Conservation (phyloP, 2,888 invertebrate species). For the Matsumyia berberina region DNA sequence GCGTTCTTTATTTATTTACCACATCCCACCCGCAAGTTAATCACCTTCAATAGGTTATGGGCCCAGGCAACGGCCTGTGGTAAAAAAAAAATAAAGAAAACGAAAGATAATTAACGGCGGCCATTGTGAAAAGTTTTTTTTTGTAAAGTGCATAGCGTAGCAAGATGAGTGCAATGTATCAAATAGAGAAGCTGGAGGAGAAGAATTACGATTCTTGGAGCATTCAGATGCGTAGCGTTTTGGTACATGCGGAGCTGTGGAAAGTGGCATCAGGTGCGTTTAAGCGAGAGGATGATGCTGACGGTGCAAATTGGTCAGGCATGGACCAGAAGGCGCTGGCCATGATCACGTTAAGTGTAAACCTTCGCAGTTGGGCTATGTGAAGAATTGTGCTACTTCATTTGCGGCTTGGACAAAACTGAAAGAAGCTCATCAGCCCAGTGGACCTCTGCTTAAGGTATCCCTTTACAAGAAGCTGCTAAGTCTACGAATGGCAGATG, state of each 20-base stretch:
- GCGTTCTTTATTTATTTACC: too few species aligned
- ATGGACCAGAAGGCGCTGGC: constrained; percentile 58
- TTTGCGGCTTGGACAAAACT: constrained; percentile 47
- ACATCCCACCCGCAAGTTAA: too few species aligned
- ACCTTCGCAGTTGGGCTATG: constrained; percentile 39
- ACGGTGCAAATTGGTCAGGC: constrained; percentile 14
- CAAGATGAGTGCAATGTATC: constrained; percentile 40
- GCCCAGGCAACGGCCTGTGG: constrained; percentile 32
- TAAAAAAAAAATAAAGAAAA: constrained; percentile 2
- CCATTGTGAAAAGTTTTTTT: constrained; percentile 3
- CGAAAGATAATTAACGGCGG: not conserved
- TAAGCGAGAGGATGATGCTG: constrained; percentile 21
- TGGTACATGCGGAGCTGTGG: constrained; percentile 52
- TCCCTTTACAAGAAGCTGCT: constrained; percentile 52
- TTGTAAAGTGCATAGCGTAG: not conserved
- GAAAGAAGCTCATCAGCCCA: constrained; percentile 40
- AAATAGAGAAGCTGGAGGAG: constrained; percentile 55
- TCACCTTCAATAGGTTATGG: constrained; percentile 35
- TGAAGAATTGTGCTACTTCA: constrained; percentile 55
- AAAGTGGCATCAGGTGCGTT: constrained; percentile 35
- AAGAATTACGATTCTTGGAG: constrained; percentile 65
- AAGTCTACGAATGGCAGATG: constrained; percentile 40
- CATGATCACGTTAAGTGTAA: constrained; percentile 56
- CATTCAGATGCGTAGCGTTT: too few species aligned
- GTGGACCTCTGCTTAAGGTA: constrained; percentile 57